Evolutionary conservation across 2,113 vertebrate genomes (phyloP).

Genomic region (Rissa tridactyla): DNA sequence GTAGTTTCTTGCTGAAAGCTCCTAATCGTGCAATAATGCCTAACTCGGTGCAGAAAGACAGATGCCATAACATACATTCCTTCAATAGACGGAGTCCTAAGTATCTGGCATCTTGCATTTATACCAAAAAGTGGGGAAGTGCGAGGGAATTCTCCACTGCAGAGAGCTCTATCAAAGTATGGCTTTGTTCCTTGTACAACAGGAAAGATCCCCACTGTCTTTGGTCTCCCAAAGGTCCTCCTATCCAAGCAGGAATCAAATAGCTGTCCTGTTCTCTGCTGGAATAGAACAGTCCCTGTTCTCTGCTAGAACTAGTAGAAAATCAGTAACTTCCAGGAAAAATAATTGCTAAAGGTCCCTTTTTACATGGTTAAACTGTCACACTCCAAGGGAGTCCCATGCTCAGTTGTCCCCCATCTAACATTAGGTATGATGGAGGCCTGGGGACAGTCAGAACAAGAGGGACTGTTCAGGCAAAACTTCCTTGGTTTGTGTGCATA

Average conservation of each 20-base stretch:
- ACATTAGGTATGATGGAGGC: background rate
- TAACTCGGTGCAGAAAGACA: background rate
- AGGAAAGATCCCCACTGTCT: background rate
- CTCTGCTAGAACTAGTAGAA: background rate
- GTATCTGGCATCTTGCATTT: background rate
- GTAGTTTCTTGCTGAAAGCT: background rate
- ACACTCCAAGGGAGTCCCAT: background rate
- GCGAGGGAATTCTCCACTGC: background rate
- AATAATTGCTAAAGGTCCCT: background rate
- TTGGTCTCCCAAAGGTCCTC: background rate
- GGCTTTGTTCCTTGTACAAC: background rate
- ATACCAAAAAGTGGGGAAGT: background rate
- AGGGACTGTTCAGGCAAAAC: background rate
- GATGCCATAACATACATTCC: background rate
- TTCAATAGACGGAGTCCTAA: background rate
- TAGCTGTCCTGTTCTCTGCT: background rate
- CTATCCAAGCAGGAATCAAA: background rate
- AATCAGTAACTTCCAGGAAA: background rate
- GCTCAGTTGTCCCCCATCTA: background rate
- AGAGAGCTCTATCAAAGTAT: background rate
- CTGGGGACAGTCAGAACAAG: rapidly evolving
- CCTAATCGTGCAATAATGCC: background rate
- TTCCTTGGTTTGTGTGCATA: background rate
- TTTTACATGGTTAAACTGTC: background rate
- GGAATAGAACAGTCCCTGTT: background rate